Conservation (phyloP, 1,140 invertebrate species). For the Ostrea edulis region DNA sequence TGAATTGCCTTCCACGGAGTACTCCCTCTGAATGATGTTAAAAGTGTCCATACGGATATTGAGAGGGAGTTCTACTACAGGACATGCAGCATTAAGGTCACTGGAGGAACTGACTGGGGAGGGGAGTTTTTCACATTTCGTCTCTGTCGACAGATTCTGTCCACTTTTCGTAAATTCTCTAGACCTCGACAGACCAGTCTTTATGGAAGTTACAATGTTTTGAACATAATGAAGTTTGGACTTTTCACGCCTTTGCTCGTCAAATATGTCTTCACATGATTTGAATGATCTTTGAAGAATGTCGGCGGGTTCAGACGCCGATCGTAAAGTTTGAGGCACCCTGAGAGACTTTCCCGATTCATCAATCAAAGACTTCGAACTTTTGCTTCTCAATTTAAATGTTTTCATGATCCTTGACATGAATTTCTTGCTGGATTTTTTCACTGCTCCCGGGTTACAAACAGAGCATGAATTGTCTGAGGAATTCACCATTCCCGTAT, state of each 20-base stretch:
- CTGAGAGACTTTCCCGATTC: background rate
- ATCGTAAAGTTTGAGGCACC: background rate
- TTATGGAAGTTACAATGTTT: conserved; percentile 11
- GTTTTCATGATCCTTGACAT: conserved; percentile 33
- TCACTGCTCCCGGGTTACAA: conserved; percentile 9
- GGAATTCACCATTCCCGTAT: conserved; percentile 1
- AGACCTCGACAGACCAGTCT: background rate
- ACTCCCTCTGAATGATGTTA: conserved; percentile 10
- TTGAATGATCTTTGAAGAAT: background rate
- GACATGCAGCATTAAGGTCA: background rate
- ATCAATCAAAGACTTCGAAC: background rate
- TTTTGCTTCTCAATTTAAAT: conserved; percentile 11
- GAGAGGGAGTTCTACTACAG: background rate
- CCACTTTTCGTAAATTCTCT: conserved; percentile 23
- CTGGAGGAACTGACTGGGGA: background rate
- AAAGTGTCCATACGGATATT: conserved; percentile 22
- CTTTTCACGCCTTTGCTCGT: conserved; percentile 4
- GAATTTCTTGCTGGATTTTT: conserved; percentile 22
- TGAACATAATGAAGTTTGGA: conserved; percentile 19
- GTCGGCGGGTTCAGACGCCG: background rate
- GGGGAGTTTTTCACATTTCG: background rate
- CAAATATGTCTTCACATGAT: conserved; percentile 3
- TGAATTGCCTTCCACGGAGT: background rate
- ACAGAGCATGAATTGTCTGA: background rate
- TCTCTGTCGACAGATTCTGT: background rate